Evolutionary conservation across 2,797 vertebrate species (phyloP), one percentile per base, ranked within the genome.

Genomic region (Parotocinclus haroldoi): DNA sequence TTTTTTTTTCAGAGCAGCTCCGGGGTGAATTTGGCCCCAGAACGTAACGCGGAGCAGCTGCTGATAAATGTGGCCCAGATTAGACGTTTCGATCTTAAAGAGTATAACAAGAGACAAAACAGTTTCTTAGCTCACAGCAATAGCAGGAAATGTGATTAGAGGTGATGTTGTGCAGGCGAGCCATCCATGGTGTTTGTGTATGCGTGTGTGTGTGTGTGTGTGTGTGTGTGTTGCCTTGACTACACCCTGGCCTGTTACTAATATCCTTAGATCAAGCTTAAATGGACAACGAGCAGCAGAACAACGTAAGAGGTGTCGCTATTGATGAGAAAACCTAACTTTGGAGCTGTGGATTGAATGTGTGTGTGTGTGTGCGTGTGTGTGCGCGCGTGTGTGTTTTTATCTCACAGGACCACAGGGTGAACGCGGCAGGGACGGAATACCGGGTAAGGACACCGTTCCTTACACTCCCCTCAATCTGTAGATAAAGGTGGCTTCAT

Each of bases 391-490:
- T 27, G 27, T 27, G 10, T 45, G 0, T 61, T 2, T 51, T 53
- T 63, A n/a, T 45, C 10, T 75, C 72, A 10, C 79, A 92, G 91
- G 89, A 80, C 88, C 90, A 74, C 85, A 79, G 76, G 90, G 91
- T 56, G 89, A 90, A 72, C 89, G 69, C 58, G 91, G 89, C 53
- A 83, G 59, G 63, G 87, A 90, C 66, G 90, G 90, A 19, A 71
- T 78, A 77, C 79, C 87, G 69, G 90, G 89, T 63, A 83, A 79
- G 81, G 89, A 91, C 0, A 89, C 38, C n/a, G 36, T 36, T 40
- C 56, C 18, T 16, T 14, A 4, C 18, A 60, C 14, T 45, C 38
- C 17, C 4, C 27, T 27, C 5, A 27, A 27, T 27, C 27, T 27
- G 27, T 27, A 2, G 27, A n/a, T 27, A 27, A 27, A 27, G 18